These are phyloP conservation scores for Cygnus atratus DNA, from an alignment of 2,113 vertebrate genomes.

Conservation along the genomic window DNA sequence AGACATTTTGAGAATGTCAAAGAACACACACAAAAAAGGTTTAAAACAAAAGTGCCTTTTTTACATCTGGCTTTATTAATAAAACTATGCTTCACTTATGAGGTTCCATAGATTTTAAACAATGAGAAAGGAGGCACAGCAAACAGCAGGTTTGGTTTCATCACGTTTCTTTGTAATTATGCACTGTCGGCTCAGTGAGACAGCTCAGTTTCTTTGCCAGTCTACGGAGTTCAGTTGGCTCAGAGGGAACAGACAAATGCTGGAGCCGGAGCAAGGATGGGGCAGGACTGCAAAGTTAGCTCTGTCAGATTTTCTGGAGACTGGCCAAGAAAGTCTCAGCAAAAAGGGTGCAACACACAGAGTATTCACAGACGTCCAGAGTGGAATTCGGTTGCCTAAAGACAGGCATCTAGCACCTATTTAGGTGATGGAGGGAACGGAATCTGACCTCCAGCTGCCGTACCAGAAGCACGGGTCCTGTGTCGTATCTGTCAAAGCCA, in stretches of 20 bases:
- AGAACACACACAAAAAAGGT: neutral
- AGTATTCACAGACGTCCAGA: neutral
- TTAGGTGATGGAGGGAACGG: neutral
- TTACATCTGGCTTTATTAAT: neutral
- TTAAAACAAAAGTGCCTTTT: neutral
- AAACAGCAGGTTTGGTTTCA: neutral
- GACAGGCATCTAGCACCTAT: neutral
- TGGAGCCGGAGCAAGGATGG: neutral
- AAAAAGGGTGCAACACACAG: neutral
- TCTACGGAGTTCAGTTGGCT: neutral
- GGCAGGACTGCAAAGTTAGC: neutral
- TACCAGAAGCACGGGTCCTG: neutral
- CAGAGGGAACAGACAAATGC: constrained; percentile 3
- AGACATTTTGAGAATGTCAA: neutral
- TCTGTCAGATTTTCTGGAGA: neutral
- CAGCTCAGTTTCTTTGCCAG: neutral
- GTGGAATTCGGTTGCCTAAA: neutral
- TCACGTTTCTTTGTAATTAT: neutral
- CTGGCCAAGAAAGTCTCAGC: neutral
- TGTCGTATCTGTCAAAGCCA: neutral
- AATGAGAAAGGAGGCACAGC: neutral
- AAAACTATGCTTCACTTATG: neutral
- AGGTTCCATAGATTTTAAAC: neutral
- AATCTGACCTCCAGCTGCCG: neutral
- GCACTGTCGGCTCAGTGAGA: neutral